Conservation (phyloP, 2,113 vertebrate species). For the Sorex fumeus region DNA sequence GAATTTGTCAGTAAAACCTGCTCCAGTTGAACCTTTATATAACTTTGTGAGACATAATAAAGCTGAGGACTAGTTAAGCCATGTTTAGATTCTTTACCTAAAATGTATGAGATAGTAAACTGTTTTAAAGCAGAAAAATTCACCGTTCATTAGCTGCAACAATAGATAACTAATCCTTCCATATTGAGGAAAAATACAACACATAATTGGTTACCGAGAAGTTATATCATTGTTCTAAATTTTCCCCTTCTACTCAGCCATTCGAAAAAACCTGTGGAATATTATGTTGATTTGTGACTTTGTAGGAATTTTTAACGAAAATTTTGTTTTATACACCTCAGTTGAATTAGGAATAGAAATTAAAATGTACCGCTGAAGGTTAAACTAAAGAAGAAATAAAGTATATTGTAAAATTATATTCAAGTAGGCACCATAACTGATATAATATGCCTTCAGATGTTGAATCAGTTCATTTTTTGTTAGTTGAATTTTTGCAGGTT, state of each 20-base stretch:
- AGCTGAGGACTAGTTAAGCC: neutral
- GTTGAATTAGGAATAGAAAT: neutral
- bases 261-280: neutral
- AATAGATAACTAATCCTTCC: neutral
- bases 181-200: neutral
- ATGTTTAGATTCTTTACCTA: neutral
- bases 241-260: neutral
- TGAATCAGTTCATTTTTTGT: neutral
- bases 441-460: neutral
- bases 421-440: neutral
- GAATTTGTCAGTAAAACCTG: neutral
- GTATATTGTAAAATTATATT: neutral
- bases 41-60: neutral
- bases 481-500: neutral
- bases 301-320: neutral
- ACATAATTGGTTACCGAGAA: neutral
- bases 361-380: constrained; percentile 29
- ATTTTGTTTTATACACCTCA: neutral
- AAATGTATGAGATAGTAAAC: neutral
- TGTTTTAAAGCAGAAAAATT: neutral
- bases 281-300: neutral
- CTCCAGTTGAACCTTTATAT: neutral
- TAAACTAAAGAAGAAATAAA: neutral
- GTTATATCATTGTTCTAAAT: constrained; percentile 3
- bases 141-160: neutral